Evolutionary conservation across 2,797 vertebrate genomes (phyloP).

Genomic region (Muraenolepis orangiensis): DNA sequence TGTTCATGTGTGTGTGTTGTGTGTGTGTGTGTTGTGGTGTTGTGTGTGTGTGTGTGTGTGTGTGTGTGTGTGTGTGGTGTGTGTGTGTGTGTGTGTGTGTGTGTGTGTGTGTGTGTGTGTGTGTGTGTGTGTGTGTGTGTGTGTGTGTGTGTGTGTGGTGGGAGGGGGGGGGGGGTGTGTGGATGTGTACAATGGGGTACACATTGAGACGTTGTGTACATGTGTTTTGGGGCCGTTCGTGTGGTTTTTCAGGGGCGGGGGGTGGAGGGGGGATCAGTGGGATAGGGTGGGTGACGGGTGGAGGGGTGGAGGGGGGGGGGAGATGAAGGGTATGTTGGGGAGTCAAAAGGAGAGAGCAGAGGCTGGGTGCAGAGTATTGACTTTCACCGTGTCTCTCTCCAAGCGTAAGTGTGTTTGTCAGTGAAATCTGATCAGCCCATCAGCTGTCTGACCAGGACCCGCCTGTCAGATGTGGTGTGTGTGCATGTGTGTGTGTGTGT

Average conservation of each 20-base stretch:
- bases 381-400: slow-evolving; percentile 87
- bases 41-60: slow-evolving; percentile 5
- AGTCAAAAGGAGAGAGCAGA: slow-evolving; percentile 57
- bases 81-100: too few relatives aligned
- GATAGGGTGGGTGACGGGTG: slow-evolving; percentile 15
- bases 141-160: not conserved
- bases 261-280: slow-evolving; percentile 34
- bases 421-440: slow-evolving; percentile 86
- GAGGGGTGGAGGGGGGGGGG: slow-evolving; percentile 5
- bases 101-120: not conserved
- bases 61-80: too few relatives aligned
- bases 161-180: too few relatives aligned
- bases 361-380: slow-evolving; percentile 76
- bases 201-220: slow-evolving; percentile 1
- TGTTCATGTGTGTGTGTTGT: too few relatives aligned
- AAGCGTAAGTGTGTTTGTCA: slow-evolving; percentile 86
- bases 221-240: slow-evolving; percentile 21
- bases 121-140: slow-evolving; percentile 21
- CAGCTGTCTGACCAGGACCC: slow-evolving; percentile 82
- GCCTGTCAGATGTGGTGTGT: slow-evolving; percentile 56
- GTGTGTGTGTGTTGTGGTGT: slow-evolving; percentile 14
- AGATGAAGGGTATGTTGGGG: slow-evolving; percentile 42
- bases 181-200: too few relatives aligned
- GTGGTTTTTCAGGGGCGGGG: slow-evolving; percentile 44
- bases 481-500: slow-evolving; percentile 21